Conservation (phyloP, 2,797 vertebrate genomes). For the Rhinatrema bivittatum region DNA sequence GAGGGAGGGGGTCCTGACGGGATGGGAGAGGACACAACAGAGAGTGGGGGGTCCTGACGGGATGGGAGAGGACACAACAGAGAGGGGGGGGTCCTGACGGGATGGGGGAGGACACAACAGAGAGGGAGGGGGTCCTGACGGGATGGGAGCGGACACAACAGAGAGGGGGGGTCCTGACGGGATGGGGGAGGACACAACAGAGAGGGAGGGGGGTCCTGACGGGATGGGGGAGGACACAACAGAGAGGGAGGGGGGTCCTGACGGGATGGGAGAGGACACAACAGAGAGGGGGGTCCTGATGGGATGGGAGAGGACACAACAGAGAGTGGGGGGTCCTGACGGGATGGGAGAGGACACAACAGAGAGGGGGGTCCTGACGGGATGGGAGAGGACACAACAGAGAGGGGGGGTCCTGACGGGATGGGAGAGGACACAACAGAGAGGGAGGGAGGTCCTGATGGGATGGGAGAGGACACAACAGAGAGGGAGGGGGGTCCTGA, state of each 20-base stretch:
- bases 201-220: rapidly evolving
- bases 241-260: rapidly evolving
- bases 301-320: too few relatives aligned
- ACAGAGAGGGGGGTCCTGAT: rapidly evolving
- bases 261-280: too few relatives aligned
- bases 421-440: too few relatives aligned
- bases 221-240: too few relatives aligned
- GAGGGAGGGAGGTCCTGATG: rapidly evolving
- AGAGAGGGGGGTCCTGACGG: rapidly evolving
- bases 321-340: rapidly evolving
- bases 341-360: too few relatives aligned
- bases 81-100: rapidly evolving
- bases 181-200: too few relatives aligned
- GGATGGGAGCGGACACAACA: too few relatives aligned
- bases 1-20: rapidly evolving
- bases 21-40: too few relatives aligned
- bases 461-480: too few relatives aligned
- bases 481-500: rapidly evolving
- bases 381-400: too few relatives aligned
- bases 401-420: rapidly evolving
- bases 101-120: too few relatives aligned
- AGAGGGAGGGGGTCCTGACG: rapidly evolving
- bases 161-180: rapidly evolving
- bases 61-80: too few relatives aligned
- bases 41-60: rapidly evolving